Percentiles rank a stretch among this genome's conserved stretches.
Conservation (phyloP, 2,113 vertebrate genomes). For the Psammodynastes pulverulentus region DNA sequence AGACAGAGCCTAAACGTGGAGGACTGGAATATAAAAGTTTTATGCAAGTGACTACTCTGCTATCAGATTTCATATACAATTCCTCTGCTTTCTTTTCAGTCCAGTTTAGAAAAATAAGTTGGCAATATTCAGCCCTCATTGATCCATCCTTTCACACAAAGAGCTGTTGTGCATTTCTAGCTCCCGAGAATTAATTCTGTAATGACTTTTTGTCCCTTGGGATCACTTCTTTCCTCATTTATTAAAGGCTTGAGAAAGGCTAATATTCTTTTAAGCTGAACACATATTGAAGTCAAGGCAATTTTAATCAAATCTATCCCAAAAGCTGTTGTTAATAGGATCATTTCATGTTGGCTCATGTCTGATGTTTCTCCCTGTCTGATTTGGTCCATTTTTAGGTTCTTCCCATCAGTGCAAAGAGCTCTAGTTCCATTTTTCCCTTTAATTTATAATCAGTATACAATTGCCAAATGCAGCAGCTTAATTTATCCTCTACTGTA, state of each 20-base stretch:
- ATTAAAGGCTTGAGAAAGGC: neutral
- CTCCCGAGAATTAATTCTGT: conserved; percentile 30
- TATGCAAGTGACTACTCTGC: neutral
- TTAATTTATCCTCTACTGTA: neutral
- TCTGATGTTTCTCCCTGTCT: neutral
- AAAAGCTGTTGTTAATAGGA: neutral
- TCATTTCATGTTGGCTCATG: conserved; percentile 1
- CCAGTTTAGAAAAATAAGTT: conserved; percentile 26
- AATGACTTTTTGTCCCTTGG: conserved; percentile 11
- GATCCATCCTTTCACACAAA: neutral
- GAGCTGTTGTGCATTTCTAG: conserved; percentile 25
- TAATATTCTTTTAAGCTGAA: conserved; percentile 30
- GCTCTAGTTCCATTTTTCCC: neutral
- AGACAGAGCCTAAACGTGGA: neutral
- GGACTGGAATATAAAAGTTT: conserved; percentile 16
- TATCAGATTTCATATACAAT: conserved; percentile 9
- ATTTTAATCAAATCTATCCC: conserved; percentile 25
- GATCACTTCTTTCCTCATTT: conserved; percentile 4
- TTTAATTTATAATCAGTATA: neutral
- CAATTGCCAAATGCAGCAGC: neutral
- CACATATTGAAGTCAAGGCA: conserved; percentile 10
- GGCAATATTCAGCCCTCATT: conserved; percentile 5
- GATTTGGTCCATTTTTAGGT: neutral
- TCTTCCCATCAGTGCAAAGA: neutral
- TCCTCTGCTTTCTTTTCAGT: conserved; percentile 15